phyloP scores from a whole-genome alignment of 2,797 vertebrate genomes.

The Squalus acanthias region DNA sequence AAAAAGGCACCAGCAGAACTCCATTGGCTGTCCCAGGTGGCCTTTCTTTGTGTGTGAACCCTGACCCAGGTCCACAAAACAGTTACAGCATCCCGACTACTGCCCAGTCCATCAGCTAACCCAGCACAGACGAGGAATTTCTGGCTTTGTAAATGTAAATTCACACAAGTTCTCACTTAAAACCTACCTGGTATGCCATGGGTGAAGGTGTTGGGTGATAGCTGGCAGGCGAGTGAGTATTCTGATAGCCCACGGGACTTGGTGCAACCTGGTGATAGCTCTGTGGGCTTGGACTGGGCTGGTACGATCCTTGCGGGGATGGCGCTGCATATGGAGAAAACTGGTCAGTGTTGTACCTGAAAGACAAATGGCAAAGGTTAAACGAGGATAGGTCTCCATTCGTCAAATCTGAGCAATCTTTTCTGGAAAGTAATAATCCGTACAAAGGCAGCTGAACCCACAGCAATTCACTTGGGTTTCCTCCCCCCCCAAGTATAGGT shows the following conservation, averaged over 20 bases:
- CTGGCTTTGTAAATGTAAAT: background rate
- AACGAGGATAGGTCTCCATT: background rate
- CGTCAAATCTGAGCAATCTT: background rate
- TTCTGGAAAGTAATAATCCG: background rate
- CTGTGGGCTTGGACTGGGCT: constrained; percentile 88
- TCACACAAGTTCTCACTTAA: background rate
- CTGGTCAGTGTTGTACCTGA: constrained; percentile 93
- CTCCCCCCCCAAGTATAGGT: too few species aligned
- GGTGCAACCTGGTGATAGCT: constrained; percentile 93
- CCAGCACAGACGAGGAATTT: too few species aligned
- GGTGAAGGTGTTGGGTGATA: constrained; percentile 88
- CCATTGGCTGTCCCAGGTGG: background rate
- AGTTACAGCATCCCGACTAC: background rate
- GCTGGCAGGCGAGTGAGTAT: constrained; percentile 88
- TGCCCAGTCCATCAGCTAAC: background rate
- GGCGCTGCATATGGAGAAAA: constrained; percentile 87
- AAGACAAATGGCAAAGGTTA: background rate
- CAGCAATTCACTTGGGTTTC: background rate
- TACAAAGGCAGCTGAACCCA: background rate
- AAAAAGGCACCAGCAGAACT: background rate
- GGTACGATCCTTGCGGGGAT: constrained; percentile 89
- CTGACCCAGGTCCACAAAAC: background rate
- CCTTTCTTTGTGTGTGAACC: background rate
- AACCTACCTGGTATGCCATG: constrained; percentile 85
- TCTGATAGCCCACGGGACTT: constrained; percentile 86